These are phyloP conservation scores for Drosophila helvetica DNA, from an alignment of 2,888 invertebrate species.

Conservation along the genomic window DNA sequence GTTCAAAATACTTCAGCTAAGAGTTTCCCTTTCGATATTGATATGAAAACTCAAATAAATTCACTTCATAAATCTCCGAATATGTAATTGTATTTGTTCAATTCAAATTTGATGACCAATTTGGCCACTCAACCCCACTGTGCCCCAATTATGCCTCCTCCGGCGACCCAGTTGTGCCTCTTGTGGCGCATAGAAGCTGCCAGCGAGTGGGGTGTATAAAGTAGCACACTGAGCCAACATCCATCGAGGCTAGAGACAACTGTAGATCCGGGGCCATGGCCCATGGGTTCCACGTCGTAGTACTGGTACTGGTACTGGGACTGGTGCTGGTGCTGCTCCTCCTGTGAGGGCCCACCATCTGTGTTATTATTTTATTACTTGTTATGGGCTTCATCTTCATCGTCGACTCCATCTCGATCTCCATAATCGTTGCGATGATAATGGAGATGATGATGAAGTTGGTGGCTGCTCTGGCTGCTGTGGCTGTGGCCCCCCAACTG, in stretches of 20 bases:
- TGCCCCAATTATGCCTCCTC: conserved; percentile 25
- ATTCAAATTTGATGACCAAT: neutral
- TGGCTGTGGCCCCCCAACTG: conserved; percentile 74
- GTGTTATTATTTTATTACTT: conserved; percentile 81
- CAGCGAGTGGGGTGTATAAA: conserved; percentile 62
- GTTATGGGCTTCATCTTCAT: conserved; percentile 71
- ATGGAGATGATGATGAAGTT: conserved; percentile 54
- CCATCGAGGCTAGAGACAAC: conserved; percentile 10
- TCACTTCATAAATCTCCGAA: no score
- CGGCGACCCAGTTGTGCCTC: conserved; percentile 2
- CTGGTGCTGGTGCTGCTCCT: conserved; percentile 29
- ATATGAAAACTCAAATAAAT: no score
- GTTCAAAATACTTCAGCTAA: no score
- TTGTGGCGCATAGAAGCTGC: neutral
- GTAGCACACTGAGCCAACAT: conserved; percentile 59
- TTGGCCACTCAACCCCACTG: conserved; percentile 43
- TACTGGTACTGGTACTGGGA: conserved; percentile 22
- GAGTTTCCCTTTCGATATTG: no score
- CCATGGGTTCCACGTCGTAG: conserved; percentile 16
- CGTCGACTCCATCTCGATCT: conserved; percentile 3
- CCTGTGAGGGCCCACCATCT: conserved; percentile 75
- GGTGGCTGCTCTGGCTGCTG: conserved; percentile 27
- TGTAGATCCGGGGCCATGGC: conserved; percentile 15
- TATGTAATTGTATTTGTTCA: no score
- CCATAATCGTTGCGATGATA: conserved; percentile 45